A percentile compares a stretch with the other conserved stretches of the same genome.
Evolutionary conservation across 1,140 invertebrate species (phyloP).

Genomic region (Eriosoma lanigerum): DNA sequence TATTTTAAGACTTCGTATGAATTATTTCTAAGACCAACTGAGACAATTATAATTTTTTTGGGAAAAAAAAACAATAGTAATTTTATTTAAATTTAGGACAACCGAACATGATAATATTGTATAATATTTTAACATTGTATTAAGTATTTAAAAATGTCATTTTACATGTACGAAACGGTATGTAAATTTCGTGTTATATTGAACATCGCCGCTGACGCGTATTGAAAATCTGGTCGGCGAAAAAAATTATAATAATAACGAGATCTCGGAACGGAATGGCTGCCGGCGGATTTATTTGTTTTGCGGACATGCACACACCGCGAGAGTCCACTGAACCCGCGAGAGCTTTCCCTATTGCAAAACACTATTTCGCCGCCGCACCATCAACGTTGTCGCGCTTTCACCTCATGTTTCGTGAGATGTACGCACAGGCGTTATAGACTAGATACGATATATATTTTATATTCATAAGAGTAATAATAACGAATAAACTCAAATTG

Average conservation of each 20-base stretch:
- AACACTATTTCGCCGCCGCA: background rate
- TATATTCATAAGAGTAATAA: background rate
- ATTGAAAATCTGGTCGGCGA: background rate
- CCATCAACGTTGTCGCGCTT: constrained; percentile 9
- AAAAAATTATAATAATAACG: background rate
- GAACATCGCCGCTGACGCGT: too few relatives aligned
- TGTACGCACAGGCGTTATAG: background rate
- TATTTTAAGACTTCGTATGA: too few relatives aligned
- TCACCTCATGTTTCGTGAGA: constrained; percentile 17
- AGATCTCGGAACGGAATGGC: background rate
- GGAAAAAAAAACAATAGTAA: too few relatives aligned
- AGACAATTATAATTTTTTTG: too few relatives aligned
- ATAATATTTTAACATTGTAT: too few relatives aligned
- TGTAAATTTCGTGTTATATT: too few relatives aligned
- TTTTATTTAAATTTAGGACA: too few relatives aligned
- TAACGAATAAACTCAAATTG: background rate
- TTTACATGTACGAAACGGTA: too few relatives aligned
- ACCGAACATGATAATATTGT: too few relatives aligned
- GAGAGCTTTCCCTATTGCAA: constrained; percentile 42
- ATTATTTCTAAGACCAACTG: too few relatives aligned
- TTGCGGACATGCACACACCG: background rate
- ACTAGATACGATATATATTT: background rate
- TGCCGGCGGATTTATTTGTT: background rate
- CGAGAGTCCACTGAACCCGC: constrained; percentile 35
- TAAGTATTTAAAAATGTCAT: too few relatives aligned